Evolutionary conservation across 30 jellyfish, hydroid and myxozoan genomes (phyloP), one percentile per base, ranked within the genome.

Genomic region (Chironex yamaguchii): DNA sequence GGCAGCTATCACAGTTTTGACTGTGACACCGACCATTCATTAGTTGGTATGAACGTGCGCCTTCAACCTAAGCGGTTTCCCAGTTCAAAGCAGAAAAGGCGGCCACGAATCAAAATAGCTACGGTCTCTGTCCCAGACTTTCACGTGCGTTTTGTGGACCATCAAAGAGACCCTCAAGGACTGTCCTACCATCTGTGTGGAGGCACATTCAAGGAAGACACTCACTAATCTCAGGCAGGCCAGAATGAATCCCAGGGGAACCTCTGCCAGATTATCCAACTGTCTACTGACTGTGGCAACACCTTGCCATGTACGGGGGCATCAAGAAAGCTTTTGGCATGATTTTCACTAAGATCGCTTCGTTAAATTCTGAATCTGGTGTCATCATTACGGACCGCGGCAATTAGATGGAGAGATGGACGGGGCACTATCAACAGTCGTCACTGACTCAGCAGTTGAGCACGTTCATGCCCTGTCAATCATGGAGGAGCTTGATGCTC

Each of bases 401-500:
- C 24, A 58, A 54, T 68, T 82, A 79, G 70, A 81, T 81, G 92
- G 63, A 30, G n/a, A 66, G 92, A 12, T 81, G 92, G 90, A 77
- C 50, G 58, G 80, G 36, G 34, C 92, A 81, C 82, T 67, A 81
- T 65, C 50, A 54, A 1, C 88, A 81, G 3, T 1, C 1, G 79
- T 67, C 29, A 12, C 58, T 1, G 1, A 17, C 14, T 27, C 76
- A 9, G 91, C 86, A 25, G 75, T 79, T 11, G 73, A 29, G 1
- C 73, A 20, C 76, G 27, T 20, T n/a, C 49, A 79, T 30, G 23
- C 14, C 34, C 72, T 58, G 36, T 73, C 91, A 2, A 49, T 30
- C 77, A 65, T 81, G 92, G 90, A 79, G 49, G 86, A 79, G 32
- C 36, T 81, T 31, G 92, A 67, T 49, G 62, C 33, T 33, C n/a